Conservation (phyloP, 1,140 invertebrate genomes). For the Drosophila serrata region DNA sequence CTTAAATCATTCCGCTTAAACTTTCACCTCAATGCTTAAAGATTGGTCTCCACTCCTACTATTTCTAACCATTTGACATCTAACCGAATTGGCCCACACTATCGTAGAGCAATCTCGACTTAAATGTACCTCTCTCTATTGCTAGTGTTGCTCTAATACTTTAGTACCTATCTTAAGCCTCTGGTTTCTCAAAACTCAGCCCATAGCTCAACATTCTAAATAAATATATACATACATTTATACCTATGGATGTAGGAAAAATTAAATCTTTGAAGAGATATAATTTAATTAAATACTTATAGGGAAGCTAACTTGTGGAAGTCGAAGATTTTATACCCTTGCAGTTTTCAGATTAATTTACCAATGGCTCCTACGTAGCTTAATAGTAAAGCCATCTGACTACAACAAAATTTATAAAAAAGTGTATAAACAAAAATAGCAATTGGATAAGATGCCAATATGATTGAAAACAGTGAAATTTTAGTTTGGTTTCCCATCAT, state of each 20-base stretch:
- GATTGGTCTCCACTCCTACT: not conserved
- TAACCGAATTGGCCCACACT: constrained; percentile 13
- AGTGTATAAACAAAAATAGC: not conserved
- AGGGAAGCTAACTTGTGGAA: not conserved
- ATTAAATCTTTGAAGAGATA: not conserved
- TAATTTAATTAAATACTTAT: constrained; percentile 2
- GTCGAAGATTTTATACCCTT: not conserved
- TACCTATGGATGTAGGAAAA: constrained; percentile 12
- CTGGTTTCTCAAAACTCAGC: constrained; percentile 28
- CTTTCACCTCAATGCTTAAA: not conserved
- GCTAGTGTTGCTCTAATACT: constrained; percentile 34
- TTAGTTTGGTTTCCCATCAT: not conserved
- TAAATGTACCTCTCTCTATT: constrained; percentile 60
- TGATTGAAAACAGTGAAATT: not conserved
- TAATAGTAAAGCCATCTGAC: not conserved
- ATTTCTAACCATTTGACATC: not conserved
- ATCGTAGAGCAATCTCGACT: constrained; percentile 30
- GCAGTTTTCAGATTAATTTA: not conserved
- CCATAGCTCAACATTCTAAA: not conserved
- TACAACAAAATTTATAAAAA: not conserved
- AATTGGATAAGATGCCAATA: not conserved
- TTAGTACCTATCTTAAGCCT: constrained; percentile 57
- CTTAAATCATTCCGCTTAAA: not conserved
- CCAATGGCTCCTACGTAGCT: not conserved
- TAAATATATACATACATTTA: not conserved